Base-by-base conservation (phyloP, 2,113 vertebrate genomes). In the Ancistrus triradiatus region DNA sequence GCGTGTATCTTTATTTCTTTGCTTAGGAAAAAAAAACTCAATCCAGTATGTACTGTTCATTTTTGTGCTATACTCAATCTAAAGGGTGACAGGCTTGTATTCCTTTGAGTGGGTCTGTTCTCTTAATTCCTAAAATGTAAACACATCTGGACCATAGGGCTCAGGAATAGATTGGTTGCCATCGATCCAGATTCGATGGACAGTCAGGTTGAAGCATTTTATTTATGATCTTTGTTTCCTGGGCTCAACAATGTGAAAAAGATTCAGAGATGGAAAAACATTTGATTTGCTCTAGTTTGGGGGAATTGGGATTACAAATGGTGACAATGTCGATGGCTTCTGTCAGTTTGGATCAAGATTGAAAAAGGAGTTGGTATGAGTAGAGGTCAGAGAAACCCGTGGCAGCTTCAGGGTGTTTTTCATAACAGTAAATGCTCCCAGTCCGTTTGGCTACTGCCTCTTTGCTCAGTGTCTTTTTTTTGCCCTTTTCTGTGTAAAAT, bases 1-100 rank as follows among this genome's bases (percentile, higher is more conserved):
- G 22, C 49, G 27, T 48, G 43, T 40, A n/a, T 59, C 33, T 56
- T 27, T 37, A 50, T 53, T n/a, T 59, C 25, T 63, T 49, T 62
- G 21, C 28, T 59, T 28, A 8, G 28, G 31, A 59, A 27, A 33
- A 63, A 37, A 27, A 38, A 25, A 38, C 25, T 37, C 28, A 46
- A 22, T 42, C 35, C 15, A 40, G 21, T 47, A 58, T 49, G 63
- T 58, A 57, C 44, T 38, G 31, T 43, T 38, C 31, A 11, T 49
- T 37, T 18, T 51, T n/a, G 19, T 15, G 15, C 18, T 64, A 9
- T 63, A 44, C 37, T 53, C 38, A 27, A 24, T 46, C 28, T 47
- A 43, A 35, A 31, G 42, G n/a, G 46, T 37, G 51, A 14, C 25
- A 56, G 25, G 27, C 38, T 35, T n/a, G 62, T 35, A 7, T 28